A percentile compares a stretch with the other conserved stretches of the same genome.
Evolutionary conservation across 2,113 vertebrate genomes (phyloP).

Genomic region (Eptesicus fuscus): DNA sequence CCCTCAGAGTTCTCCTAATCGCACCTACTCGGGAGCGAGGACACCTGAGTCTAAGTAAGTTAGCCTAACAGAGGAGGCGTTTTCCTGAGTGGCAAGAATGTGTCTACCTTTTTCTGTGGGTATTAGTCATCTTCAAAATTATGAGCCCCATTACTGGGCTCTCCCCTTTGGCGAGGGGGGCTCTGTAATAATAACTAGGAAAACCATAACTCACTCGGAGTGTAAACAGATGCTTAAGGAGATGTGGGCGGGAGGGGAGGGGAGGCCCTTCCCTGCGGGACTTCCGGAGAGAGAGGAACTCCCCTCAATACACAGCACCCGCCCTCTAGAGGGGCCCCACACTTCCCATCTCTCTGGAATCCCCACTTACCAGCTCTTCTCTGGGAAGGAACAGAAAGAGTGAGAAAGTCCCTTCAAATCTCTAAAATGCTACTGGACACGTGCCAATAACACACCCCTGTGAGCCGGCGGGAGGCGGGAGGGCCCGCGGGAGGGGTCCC

Average conservation of each 20-base stretch:
- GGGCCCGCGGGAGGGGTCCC: rapidly evolving
- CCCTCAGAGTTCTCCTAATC: neutral
- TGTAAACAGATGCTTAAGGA: neutral
- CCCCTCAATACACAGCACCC: no score
- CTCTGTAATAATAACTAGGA: neutral
- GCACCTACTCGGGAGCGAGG: neutral
- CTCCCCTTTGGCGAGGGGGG: no score
- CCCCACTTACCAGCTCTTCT: neutral
- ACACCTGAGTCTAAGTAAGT: neutral
- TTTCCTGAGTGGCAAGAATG: neutral
- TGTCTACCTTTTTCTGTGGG: neutral
- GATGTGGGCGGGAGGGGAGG: neutral
- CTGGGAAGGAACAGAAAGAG: neutral
- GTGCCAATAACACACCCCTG: rapidly evolving
- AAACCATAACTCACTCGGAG: neutral
- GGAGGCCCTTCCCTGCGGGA: neutral
- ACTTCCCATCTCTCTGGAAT: neutral
- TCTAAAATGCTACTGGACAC: neutral
- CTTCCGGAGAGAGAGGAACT: neutral
- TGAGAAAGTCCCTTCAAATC: neutral
- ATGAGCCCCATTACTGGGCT: neutral
- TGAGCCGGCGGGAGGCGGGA: neutral
- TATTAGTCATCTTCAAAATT: neutral
- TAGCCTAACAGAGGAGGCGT: neutral
- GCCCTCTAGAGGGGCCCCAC: neutral